Percentiles rank a stretch among this genome's conserved stretches.
Evolutionary conservation across 1,140 invertebrate genomes (phyloP).

Genomic region (Sarcophaga peregrina): DNA sequence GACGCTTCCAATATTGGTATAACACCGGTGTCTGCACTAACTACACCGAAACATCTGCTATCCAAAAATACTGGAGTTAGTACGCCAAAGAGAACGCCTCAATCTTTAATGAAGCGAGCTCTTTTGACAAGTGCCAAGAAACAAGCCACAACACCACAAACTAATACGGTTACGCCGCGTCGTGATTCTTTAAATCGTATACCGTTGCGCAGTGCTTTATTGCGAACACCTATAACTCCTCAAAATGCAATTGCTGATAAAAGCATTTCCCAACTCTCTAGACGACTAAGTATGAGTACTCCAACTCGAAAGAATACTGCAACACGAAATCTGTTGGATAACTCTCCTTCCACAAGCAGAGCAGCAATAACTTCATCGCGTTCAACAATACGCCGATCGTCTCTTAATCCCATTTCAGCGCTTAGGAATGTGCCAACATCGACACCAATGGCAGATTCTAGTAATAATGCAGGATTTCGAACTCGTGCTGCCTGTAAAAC

Average conservation of each 20-base stretch:
- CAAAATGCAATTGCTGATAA: not conserved
- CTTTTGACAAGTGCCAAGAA: constrained; percentile 60
- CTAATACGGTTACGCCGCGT: not conserved
- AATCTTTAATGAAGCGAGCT: constrained; percentile 60
- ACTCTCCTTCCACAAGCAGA: not conserved
- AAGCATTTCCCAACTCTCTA: not conserved
- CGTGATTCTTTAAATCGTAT: constrained; percentile 31
- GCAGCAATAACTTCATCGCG: constrained; percentile 17
- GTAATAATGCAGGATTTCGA: not conserved
- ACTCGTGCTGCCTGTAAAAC: not conserved
- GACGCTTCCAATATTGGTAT: constrained; percentile 34
- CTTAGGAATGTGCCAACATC: not conserved
- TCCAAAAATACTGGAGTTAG: constrained; percentile 29
- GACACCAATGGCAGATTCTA: not conserved
- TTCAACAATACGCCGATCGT: not conserved
- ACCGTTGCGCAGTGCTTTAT: not conserved
- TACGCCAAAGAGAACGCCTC: constrained; percentile 57
- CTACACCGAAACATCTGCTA: constrained; percentile 29
- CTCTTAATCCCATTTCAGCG: not conserved
- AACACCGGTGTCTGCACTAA: not conserved
- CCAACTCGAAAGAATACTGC: constrained; percentile 9
- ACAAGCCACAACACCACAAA: constrained; percentile 45
- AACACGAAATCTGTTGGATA: constrained; percentile 4
- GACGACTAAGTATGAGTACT: constrained; percentile 18
- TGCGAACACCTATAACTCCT: not conserved